Evolutionary conservation across 2,113 vertebrate genomes (phyloP).

Genomic region (Cyphomyrus discorhynchus): DNA sequence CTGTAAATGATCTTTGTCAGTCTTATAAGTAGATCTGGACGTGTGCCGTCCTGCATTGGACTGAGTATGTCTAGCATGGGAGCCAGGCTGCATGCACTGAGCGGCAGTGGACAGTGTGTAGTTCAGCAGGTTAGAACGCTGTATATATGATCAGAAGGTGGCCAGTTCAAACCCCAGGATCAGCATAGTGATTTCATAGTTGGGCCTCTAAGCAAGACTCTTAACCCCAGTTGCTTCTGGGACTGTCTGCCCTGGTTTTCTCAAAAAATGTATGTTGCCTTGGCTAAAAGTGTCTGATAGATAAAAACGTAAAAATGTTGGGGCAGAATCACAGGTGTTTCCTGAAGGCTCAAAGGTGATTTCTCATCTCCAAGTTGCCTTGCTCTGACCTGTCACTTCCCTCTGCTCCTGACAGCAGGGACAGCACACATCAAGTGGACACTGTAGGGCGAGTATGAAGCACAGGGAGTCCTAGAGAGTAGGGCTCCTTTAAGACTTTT

Average conservation of each 20-base stretch:
- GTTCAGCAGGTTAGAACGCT: neutral
- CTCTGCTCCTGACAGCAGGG: neutral
- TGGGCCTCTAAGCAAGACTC: neutral
- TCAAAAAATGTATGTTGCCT: neutral
- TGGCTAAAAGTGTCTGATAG: neutral
- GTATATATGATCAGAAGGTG: neutral
- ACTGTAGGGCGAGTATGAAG: neutral
- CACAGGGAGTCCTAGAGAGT: neutral
- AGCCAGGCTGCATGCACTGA: constrained; percentile 3
- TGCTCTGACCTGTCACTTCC: neutral
- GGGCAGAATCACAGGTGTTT: constrained; percentile 6
- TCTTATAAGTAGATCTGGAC: constrained; percentile 3
- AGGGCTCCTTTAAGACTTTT: neutral
- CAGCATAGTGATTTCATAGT: neutral
- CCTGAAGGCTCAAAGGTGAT: neutral
- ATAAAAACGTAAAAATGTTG: constrained; percentile 5
- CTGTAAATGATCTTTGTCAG: constrained; percentile 6
- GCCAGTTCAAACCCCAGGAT: neutral
- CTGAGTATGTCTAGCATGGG: neutral
- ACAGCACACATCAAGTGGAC: neutral
- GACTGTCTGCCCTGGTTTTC: neutral
- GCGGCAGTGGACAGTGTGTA: neutral
- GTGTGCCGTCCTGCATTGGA: neutral
- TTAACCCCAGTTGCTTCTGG: neutral
- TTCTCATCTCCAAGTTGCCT: neutral